Percentiles rank a stretch among this genome's conserved stretches.
These are phyloP conservation scores for Balaeniceps rex DNA, from an alignment of 2,113 vertebrate species.

Conservation along the genomic window DNA sequence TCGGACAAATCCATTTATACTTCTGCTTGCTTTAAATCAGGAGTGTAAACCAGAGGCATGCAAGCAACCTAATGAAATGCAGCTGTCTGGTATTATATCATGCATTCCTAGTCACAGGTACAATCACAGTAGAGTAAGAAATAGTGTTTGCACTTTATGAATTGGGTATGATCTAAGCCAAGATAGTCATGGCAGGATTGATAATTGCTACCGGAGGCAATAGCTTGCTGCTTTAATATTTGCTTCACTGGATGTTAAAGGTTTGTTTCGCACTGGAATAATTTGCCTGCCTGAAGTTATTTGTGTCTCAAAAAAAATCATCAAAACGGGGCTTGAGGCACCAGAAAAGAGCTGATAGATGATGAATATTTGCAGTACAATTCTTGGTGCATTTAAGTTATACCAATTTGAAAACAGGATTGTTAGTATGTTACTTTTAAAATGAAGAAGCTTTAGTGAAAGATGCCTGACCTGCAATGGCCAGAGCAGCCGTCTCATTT, in stretches of 20 bases:
- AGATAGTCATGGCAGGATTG: neutral
- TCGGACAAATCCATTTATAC: neutral
- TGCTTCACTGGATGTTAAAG: slow-evolving; percentile 30
- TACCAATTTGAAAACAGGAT: neutral
- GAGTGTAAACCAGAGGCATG: neutral
- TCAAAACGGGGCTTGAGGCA: neutral
- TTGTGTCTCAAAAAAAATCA: neutral
- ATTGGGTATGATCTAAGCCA: neutral
- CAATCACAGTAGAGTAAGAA: neutral
- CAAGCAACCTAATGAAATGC: neutral
- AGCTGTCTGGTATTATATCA: neutral
- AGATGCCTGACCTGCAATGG: neutral
- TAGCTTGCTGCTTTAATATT: neutral
- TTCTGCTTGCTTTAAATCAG: neutral
- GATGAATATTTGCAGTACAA: neutral
- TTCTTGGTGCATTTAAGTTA: neutral
- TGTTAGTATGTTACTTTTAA: neutral
- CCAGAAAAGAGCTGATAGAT: neutral
- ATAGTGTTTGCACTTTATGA: neutral
- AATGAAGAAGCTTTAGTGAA: neutral
- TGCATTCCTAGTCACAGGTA: neutral
- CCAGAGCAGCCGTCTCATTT: neutral
- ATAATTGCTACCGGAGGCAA: slow-evolving; percentile 45
- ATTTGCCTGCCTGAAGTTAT: slow-evolving; percentile 46
- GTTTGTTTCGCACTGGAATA: slow-evolving; percentile 14